These are phyloP conservation scores for Cydia pomonella DNA, from an alignment of 1,140 invertebrate genomes.

Conservation along the genomic window DNA sequence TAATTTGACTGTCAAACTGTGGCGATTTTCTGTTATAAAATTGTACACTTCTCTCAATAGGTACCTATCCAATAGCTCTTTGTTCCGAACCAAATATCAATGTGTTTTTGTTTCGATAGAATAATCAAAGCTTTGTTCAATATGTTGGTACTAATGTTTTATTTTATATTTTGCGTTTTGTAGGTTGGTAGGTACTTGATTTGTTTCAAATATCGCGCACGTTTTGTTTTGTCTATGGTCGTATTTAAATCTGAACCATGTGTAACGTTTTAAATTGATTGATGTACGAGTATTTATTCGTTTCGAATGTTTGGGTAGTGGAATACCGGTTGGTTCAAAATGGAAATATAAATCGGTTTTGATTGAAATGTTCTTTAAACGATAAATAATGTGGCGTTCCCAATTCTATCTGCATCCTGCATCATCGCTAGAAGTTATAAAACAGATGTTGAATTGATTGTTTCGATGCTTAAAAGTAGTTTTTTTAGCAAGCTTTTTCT, in stretches of 20 bases:
- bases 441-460: too few species aligned
- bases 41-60: too few species aligned
- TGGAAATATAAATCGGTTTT: not conserved
- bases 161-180: not conserved
- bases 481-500: too few species aligned
- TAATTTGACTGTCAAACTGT: too few species aligned
- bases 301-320: not conserved
- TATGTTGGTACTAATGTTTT: not conserved
- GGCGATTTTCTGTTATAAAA: too few species aligned
- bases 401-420: not conserved
- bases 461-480: too few species aligned
- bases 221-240: slow-evolving; percentile 7
- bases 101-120: too few species aligned
- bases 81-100: too few species aligned
- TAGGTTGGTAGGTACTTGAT: not conserved
- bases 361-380: not conserved
- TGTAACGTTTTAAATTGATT: not conserved
- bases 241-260: not conserved
- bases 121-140: too few species aligned
- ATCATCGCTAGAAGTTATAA: not conserved
- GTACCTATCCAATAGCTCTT: too few species aligned
- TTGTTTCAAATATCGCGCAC: not conserved
- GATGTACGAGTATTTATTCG: not conserved
- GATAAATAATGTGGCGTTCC: not conserved
- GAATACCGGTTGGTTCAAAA: not conserved